A percentile compares a stretch with the other conserved stretches of the same genome.
Conservation (phyloP, 2,113 vertebrate genomes). For the Proterorhinus semilunaris region DNA sequence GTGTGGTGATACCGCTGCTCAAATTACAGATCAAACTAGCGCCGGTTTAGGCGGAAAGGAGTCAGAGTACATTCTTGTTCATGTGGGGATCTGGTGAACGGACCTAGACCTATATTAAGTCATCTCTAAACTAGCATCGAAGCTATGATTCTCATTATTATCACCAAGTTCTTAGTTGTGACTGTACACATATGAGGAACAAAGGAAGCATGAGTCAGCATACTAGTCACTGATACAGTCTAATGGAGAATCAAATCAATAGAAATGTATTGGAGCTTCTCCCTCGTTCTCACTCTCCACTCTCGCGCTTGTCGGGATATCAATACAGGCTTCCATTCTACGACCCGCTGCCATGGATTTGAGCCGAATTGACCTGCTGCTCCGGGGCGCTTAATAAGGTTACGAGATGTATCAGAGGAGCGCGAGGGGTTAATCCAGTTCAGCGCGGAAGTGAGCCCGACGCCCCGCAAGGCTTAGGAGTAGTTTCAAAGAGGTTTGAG, state of each 20-base stretch:
- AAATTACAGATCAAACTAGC: too few relatives aligned
- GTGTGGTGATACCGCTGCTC: too few relatives aligned
- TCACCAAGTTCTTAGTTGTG: too few relatives aligned
- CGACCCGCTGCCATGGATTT: conserved; percentile 22
- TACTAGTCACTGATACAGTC: background rate
- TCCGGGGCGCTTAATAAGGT: conserved; percentile 4
- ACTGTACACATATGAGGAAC: too few relatives aligned
- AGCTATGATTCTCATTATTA: too few relatives aligned
- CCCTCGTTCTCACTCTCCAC: background rate
- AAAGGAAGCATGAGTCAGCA: background rate
- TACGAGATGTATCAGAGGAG: background rate
- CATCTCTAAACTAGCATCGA: too few relatives aligned
- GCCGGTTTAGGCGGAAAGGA: too few relatives aligned
- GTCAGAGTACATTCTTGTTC: too few relatives aligned
- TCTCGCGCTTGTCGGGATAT: conserved; percentile 18
- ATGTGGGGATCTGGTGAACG: too few relatives aligned
- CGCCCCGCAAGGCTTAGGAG: background rate
- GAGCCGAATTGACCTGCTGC: conserved; percentile 5
- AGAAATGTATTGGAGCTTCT: conserved; percentile 16
- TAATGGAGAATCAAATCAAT: conserved; percentile 22
- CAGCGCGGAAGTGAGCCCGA: background rate
- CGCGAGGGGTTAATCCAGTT: background rate
- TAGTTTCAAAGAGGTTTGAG: background rate
- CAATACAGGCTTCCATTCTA: conserved; percentile 18
- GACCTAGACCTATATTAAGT: too few relatives aligned